These are phyloP conservation scores for Gastrophysa polygoni DNA, from an alignment of 2,888 invertebrate species.

Conservation along the genomic window DNA sequence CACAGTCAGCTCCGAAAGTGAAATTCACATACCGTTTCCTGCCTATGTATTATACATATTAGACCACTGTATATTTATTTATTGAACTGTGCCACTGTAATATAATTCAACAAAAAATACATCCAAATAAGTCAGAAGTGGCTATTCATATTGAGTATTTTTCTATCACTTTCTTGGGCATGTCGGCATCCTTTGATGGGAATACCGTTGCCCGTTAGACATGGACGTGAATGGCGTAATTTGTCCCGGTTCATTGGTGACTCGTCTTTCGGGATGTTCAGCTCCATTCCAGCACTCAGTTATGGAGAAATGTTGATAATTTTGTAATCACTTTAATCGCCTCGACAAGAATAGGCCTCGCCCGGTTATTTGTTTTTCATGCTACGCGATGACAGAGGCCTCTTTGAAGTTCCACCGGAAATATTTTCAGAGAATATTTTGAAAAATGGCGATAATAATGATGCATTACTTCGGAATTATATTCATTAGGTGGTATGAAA, in stretches of 20 bases:
- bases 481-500: neutral
- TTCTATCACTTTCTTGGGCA: slow-evolving; percentile 35
- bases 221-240: slow-evolving; percentile 38
- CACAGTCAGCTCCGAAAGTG: too few relatives aligned
- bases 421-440: neutral
- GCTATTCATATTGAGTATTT: slow-evolving; percentile 38
- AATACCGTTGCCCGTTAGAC: slow-evolving; percentile 36
- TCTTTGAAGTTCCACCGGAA: neutral
- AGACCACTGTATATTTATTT: slow-evolving; percentile 8
- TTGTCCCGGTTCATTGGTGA: slow-evolving; percentile 29
- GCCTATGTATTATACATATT: too few relatives aligned
- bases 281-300: slow-evolving; percentile 27
- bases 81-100: slow-evolving; percentile 9
- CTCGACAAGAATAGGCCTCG: neutral
- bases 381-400: neutral
- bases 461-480: neutral
- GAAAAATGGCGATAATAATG: neutral
- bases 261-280: slow-evolving; percentile 1
- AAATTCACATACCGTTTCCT: too few relatives aligned
- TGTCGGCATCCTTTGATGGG: slow-evolving; percentile 35
- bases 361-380: neutral
- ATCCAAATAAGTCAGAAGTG: slow-evolving; percentile 17
- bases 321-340: slow-evolving; percentile 7
- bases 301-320: slow-evolving; percentile 29
- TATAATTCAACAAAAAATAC: slow-evolving; percentile 19